Evolutionary conservation across 35 echinoderm and acorn worm species (phyloP).

Genomic region (Ptychodera flava): DNA sequence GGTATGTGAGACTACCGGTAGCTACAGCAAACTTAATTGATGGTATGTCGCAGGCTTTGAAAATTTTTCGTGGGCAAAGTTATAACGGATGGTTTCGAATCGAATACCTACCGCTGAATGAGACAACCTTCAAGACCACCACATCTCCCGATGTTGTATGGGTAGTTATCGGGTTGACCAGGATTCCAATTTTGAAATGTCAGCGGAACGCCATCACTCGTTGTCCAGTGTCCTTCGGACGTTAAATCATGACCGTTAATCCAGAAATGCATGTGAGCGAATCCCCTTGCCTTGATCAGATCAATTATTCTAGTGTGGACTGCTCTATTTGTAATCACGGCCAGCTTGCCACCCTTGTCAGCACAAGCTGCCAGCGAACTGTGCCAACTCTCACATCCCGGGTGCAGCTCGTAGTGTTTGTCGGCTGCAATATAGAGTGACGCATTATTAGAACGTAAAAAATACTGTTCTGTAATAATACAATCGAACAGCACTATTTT

Average conservation of each 20-base stretch:
- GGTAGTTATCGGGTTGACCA: neutral
- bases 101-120: neutral
- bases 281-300: neutral
- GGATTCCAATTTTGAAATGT: neutral
- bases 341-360: neutral
- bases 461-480: no score
- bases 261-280: neutral
- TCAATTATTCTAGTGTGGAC: neutral
- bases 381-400: neutral
- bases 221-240: neutral
- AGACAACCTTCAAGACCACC: neutral
- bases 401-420: neutral
- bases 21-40: no score
- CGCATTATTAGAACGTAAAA: no score
- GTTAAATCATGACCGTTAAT: neutral
- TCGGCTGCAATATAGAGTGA: neutral
- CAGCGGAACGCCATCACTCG: neutral
- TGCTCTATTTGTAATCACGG: neutral
- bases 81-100: no score
- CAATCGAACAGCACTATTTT: no score
- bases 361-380: neutral
- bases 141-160: neutral
- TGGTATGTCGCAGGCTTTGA: no score
- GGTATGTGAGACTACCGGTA: no score
- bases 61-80: no score